Evolutionary conservation across 2,113 vertebrate genomes (phyloP).

Genomic region (Thamnophis sirtalis): DNA sequence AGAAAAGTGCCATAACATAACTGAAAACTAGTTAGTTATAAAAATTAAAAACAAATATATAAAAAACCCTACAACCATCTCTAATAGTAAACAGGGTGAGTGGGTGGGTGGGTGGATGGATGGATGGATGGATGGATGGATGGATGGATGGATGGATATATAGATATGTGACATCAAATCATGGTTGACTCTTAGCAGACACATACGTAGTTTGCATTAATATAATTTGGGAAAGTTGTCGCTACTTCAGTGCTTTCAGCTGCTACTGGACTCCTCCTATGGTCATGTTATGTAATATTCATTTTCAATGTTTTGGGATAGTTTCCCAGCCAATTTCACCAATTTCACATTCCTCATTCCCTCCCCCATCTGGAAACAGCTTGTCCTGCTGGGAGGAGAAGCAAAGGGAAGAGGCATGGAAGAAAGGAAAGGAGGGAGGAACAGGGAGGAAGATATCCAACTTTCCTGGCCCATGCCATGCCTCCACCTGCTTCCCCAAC

Average conservation of each 20-base stretch:
- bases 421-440: no score
- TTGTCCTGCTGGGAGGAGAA: not conserved
- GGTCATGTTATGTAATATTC: not conserved
- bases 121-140: no score
- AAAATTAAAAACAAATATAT: slow-evolving; percentile 23
- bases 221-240: not conserved
- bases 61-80: not conserved
- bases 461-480: no score
- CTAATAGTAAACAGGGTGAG: not conserved
- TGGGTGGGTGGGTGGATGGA: no score
- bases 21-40: slow-evolving; percentile 6
- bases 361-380: not conserved
- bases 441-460: no score
- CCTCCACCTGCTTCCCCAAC: no score
- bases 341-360: not conserved
- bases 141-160: no score
- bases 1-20: slow-evolving; percentile 1
- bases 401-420: no score
- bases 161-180: no score
- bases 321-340: not conserved
- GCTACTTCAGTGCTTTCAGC: no score
- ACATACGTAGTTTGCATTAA: not conserved
- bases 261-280: not conserved
- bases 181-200: no score
- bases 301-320: not conserved